Base-by-base conservation (phyloP, 1,140 invertebrate genomes). In the Bombus confusus region DNA sequence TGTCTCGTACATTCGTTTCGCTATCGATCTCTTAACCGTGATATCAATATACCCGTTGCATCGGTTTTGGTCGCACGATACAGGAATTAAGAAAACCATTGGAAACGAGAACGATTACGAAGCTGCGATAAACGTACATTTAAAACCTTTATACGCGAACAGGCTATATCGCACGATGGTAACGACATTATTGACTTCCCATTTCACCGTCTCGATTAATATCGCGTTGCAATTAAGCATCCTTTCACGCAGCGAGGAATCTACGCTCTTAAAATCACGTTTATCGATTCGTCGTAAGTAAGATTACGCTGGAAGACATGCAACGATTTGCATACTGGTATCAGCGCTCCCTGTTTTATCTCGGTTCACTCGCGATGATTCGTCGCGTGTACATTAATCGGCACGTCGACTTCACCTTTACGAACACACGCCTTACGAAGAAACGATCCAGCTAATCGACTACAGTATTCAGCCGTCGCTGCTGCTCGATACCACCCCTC, bases 261-360 rank as follows among this genome's bases (percentile, higher is more conserved):
- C 6, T 2, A 69, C 31, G 22, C 68, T 69, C 28, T 28, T 72
- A 18, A 41, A 73, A 73, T 31, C 72, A n/a, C 52, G 74, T 57
- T 39, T 59, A 34, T 39, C 75, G 75, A 77, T 28, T 62, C 57
- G 28, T 22, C 6, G 75, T 18, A 39, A 10, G 28, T 13, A 43
- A 52, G 18, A 52, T 52, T 52, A 52, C 47, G 47, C 18, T 52
- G 41, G 25, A 12, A 6, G n/a, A 25, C 75, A 77, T 52, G 75
- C 75, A 77, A 77, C 39, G 34, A 64, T 78, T 64, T 64, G 59
- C 75, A 78, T 78, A 78, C 57, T 28, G 1, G 59, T 64, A 41
- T 37, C 37, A 3, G 3, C 15, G 37, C 15, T 52, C 47, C 10
- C 37, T 25, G 18, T 31, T 28, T 77, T 78, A 64, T 78, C 75